Evolutionary conservation across 2,888 invertebrate species (phyloP), one percentile per base, ranked within the genome.

Genomic region (Brachyopa scutellaris): DNA sequence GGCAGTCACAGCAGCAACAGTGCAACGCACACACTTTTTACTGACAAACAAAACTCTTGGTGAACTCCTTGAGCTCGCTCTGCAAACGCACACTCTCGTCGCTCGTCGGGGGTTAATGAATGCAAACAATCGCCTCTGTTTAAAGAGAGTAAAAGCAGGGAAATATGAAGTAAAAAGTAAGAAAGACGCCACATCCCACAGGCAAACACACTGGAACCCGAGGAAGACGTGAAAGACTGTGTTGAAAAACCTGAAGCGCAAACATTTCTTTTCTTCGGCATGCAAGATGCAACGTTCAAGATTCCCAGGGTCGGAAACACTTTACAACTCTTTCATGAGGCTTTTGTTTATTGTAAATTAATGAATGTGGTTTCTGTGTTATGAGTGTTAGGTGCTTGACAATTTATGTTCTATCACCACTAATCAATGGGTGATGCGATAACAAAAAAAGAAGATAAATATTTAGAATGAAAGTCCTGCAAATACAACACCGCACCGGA

Each of bases 91-190:
- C 42, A 69, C 49, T 64, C 38, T 42, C 11, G 29, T 42, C 64
- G 62, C 31, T 49, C 15, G 31, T 36, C 64, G 69, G 70, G 62
- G 77, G 80, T 80, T 80, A 82, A 77, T 77, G 72, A 77, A 77
- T 82, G 77, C 82, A 82, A 82, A 82, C 82, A 82, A 77, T 82
- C 76, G 62, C 38, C 62, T 80, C 62, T 80, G 76, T 79, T 79
- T 79, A 55, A 73, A 73, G 61, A 67, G 73, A 79, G 61, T 40
- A 51, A 59, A 49, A 57, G 69, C 61, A 70, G 11, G 9, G 36
- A 61, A 29, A 53, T 47, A 47, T 26, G 26, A 26, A 26, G 26
- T 26, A 26, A 29, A 31, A 59, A 31, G n/a, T n/a, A n/a, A n/a
- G 62, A 72, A 66, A 57, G 40, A 59, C 53, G 66, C 66, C 62